Conservation (phyloP, 2,888 invertebrate genomes). For the Trichogramma evanescens region DNA sequence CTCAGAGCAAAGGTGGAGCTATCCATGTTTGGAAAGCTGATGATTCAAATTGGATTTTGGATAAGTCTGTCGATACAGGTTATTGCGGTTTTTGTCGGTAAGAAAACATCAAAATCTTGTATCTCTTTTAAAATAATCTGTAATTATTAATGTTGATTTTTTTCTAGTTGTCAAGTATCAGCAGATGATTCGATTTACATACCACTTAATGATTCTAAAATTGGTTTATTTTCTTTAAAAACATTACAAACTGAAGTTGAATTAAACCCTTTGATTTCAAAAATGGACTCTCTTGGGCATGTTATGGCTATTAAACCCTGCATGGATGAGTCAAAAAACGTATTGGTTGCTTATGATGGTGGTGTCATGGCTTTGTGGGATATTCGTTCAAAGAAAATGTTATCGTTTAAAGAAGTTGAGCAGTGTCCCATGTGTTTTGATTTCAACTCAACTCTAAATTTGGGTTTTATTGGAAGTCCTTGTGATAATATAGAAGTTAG, state of each 20-base stretch:
- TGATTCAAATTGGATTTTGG: constrained; percentile 53
- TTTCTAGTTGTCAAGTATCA: constrained; percentile 43
- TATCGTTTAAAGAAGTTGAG: constrained; percentile 54
- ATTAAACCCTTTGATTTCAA: constrained; percentile 29
- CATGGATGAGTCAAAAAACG: constrained; percentile 40
- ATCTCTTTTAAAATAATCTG: not conserved
- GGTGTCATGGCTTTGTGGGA: constrained; percentile 70
- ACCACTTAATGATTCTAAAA: constrained; percentile 59
- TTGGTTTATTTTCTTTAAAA: constrained; percentile 51
- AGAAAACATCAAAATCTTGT: not conserved
- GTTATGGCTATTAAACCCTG: constrained; percentile 59
- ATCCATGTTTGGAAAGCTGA: constrained; percentile 60
- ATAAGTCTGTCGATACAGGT: constrained; percentile 54
- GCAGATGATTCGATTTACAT: constrained; percentile 58
- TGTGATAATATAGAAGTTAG: constrained; percentile 58
- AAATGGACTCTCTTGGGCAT: constrained; percentile 50
- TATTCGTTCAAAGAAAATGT: constrained; percentile 53
- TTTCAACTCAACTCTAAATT: constrained; percentile 59
- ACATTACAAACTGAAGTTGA: constrained; percentile 38
- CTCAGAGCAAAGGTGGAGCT: constrained; percentile 68
- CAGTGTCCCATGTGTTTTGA: constrained; percentile 67
- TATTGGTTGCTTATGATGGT: constrained; percentile 65
- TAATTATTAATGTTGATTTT: not conserved
- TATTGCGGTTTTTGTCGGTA: constrained; percentile 67
- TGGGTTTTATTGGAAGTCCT: constrained; percentile 63